phyloP scores from a whole-genome alignment of 2,888 invertebrate genomes.

The Acanthopleura granulata region DNA sequence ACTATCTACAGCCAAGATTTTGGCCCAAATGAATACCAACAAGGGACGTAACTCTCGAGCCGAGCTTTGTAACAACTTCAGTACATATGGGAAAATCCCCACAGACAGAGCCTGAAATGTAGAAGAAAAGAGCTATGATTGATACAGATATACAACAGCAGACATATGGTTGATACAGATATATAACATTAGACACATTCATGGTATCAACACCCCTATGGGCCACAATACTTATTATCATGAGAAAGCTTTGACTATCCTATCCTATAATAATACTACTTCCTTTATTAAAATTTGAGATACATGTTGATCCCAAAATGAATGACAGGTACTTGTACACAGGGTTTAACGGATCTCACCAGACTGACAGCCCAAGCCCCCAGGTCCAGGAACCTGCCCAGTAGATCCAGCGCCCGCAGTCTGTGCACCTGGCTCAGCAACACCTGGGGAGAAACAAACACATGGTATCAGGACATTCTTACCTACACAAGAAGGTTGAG shows the following conservation, averaged over 20 bases:
- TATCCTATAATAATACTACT: neutral
- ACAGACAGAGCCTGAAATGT: slow-evolving; percentile 84
- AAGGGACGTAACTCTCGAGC: slow-evolving; percentile 92
- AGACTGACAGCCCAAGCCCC: slow-evolving; percentile 90
- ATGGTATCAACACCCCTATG: neutral
- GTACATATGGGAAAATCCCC: slow-evolving; percentile 98
- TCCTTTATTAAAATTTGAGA: too few relatives aligned
- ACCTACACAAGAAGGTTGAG: too few relatives aligned
- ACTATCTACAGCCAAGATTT: slow-evolving; percentile 95
- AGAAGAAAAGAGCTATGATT: slow-evolving; percentile 24
- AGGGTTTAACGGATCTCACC: slow-evolving; percentile 48
- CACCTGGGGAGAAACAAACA: slow-evolving; percentile 60
- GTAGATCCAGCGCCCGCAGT: slow-evolving; percentile 90
- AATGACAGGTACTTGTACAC: too few relatives aligned
- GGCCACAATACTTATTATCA: too few relatives aligned
- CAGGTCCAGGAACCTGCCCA: slow-evolving; percentile 93
- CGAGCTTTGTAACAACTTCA: slow-evolving; percentile 95
- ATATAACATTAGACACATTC: neutral
- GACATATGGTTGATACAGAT: too few relatives aligned
- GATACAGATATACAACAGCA: neutral
- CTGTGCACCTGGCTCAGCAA: slow-evolving; percentile 86
- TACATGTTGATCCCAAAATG: too few relatives aligned
- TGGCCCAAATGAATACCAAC: slow-evolving; percentile 98
- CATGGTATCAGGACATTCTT: too few relatives aligned
- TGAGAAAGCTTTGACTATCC: too few relatives aligned